Conservation (phyloP, 2,888 invertebrate species). For the Eupithecia subumbrata region DNA sequence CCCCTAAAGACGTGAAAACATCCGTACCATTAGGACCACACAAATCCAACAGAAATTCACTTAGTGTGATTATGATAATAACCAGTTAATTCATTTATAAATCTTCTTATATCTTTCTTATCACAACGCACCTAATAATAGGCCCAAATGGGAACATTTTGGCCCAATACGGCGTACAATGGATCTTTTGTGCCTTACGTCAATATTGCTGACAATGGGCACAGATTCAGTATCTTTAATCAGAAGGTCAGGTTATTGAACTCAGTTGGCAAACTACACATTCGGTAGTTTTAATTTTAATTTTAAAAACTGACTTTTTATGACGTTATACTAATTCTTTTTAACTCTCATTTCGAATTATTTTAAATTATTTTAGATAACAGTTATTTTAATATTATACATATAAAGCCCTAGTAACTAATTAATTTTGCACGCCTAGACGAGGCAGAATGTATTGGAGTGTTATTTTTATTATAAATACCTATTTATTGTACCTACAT, state of each 20-base stretch:
- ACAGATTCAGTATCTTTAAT: neutral
- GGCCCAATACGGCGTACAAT: slow-evolving; percentile 23
- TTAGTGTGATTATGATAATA: neutral
- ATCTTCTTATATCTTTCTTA: slow-evolving; percentile 6
- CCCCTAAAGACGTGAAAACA: neutral
- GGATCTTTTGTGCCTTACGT: slow-evolving; percentile 28
- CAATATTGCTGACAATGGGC: slow-evolving; percentile 27
- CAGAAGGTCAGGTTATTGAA: neutral
- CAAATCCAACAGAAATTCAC: neutral
- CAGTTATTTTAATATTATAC: too few relatives aligned
- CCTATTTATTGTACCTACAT: too few relatives aligned
- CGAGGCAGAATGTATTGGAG: too few relatives aligned
- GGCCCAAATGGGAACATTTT: slow-evolving; percentile 20
- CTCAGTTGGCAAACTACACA: neutral
- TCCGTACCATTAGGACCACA: neutral
- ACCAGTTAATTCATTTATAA: neutral
- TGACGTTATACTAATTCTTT: too few relatives aligned
- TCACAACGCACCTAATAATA: slow-evolving; percentile 14
- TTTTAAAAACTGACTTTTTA: too few relatives aligned
- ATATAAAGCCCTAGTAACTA: too few relatives aligned
- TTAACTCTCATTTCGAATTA: too few relatives aligned
- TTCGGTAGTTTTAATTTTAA: too few relatives aligned
- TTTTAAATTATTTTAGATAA: too few relatives aligned
- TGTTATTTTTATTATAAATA: too few relatives aligned
- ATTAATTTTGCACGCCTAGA: too few relatives aligned